Conservation (phyloP, 2,888 invertebrate species). For the Leptinotarsa tumamoca region DNA sequence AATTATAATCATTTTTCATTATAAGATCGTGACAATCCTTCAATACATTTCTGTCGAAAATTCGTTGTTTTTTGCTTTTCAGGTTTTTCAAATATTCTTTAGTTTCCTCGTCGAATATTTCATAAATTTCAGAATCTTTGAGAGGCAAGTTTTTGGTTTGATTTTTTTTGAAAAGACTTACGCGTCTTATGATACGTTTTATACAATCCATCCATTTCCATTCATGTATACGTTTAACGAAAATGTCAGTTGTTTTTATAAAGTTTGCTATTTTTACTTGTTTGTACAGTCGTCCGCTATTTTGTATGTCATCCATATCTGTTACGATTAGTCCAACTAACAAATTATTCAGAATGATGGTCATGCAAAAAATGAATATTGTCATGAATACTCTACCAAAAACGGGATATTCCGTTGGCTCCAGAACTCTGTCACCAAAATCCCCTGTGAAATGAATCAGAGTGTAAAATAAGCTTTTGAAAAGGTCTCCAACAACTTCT, state of each 20-base stretch:
- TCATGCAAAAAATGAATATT: slow-evolving; percentile 54
- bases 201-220: slow-evolving; percentile 35
- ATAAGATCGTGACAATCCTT: slow-evolving; percentile 28
- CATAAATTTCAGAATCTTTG: slow-evolving; percentile 21
- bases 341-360: slow-evolving; percentile 54
- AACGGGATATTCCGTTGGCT: slow-evolving; percentile 45
- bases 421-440: slow-evolving; percentile 48
- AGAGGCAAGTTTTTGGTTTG: slow-evolving; percentile 38
- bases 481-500: slow-evolving; percentile 33
- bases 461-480: slow-evolving; percentile 49
- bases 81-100: slow-evolving; percentile 41
- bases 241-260: slow-evolving; percentile 47
- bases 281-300: slow-evolving; percentile 47
- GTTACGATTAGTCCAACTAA: slow-evolving; percentile 54
- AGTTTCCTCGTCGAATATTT: slow-evolving; percentile 47
- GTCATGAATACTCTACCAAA: slow-evolving; percentile 51
- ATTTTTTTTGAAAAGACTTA: slow-evolving; percentile 42
- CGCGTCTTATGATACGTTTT: slow-evolving; percentile 32
- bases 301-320: slow-evolving; percentile 53
- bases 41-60: slow-evolving; percentile 30
- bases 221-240: slow-evolving; percentile 43
- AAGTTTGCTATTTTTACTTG: slow-evolving; percentile 51
- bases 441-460: slow-evolving; percentile 53
- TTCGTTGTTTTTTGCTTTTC: slow-evolving; percentile 29
- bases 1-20: background rate